These are phyloP conservation scores for Lapara coniferarum DNA, from an alignment of 2,888 invertebrate species.

Conservation along the genomic window DNA sequence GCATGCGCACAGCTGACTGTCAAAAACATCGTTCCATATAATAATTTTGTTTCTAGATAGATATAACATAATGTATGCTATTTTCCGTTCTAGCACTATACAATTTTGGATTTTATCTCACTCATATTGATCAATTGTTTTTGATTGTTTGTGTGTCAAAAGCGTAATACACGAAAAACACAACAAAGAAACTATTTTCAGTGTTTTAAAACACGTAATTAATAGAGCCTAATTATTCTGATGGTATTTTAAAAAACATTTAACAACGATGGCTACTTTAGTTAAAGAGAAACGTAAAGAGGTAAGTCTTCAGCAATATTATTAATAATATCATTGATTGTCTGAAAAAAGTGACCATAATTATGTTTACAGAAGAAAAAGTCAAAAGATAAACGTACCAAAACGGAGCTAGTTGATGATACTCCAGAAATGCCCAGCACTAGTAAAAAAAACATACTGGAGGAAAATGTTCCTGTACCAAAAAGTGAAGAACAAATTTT, in stretches of 20 bases:
- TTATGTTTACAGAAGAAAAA: constrained; percentile 66
- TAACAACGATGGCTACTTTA: constrained; percentile 67
- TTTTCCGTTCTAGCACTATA: background rate
- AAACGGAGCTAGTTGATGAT: background rate
- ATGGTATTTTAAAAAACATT: background rate
- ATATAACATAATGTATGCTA: background rate
- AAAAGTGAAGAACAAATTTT: background rate
- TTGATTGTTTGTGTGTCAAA: background rate
- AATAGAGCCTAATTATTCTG: background rate
- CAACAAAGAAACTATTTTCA: constrained; percentile 16
- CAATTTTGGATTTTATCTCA: background rate
- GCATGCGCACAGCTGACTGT: constrained; percentile 12
- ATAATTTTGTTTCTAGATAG: no score
- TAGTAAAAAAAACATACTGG: background rate
- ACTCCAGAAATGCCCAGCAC: background rate
- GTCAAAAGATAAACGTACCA: constrained; percentile 51
- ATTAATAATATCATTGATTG: background rate
- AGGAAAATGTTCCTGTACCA: background rate
- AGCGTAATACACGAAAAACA: constrained; percentile 32
- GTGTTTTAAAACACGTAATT: background rate
- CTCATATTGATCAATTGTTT: constrained; percentile 6
- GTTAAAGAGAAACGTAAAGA: constrained; percentile 69
- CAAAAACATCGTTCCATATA: background rate
- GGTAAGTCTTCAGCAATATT: constrained; percentile 47
- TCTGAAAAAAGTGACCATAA: background rate